Evolutionary conservation across 2,797 vertebrate genomes (phyloP), one percentile per base, ranked within the genome.

Genomic region (Eutrigla gurnardus): DNA sequence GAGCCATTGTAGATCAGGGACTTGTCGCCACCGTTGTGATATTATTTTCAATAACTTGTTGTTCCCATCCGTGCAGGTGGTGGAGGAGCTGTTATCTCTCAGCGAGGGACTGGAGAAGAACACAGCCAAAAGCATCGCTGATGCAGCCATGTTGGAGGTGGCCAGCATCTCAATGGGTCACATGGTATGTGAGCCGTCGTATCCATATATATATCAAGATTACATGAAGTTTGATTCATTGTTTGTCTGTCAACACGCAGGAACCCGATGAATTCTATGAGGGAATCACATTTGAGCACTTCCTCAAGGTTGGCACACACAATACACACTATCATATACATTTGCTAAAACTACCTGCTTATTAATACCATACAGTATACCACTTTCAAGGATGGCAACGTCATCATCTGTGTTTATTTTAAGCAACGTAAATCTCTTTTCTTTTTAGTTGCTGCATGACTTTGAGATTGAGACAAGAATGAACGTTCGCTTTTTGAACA

Each of bases 71-170:
- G 10, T 80, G 12, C 52, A 99, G 98, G 96, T 99, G 87, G 96
- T 99, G 60, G 96, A 98, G 82, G 97, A 99, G 87, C 92, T 99
- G 88, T 90, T 99, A 3, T 99, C 97, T 0, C 94, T 94, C 50
- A 98, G 97, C 59, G 96, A 95, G 1, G 87, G 96, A 9, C 90
- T 98, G 55, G 96, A 94, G 80, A 97, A 95, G 86, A 96, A 97
- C 62, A 94, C 93, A 0, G 93, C 95, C 64, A 97, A 96, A 0
- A 95, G 96, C 89, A 99, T 99, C 0, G 96, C 97, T 0, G 97
- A 99, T 0, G 97, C 97, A 7, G 98, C 97, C 93, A 99, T 99
- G 98, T 89, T 98, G 95, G 98, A 99, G 89, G 98, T 98, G 1
- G 97, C 97, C 81, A 96, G 94, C 74, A 96, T 97, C 77, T 97